Evolutionary conservation across 2,888 invertebrate genomes (phyloP).

Genomic region (Prosopocoilus inquinatus): DNA sequence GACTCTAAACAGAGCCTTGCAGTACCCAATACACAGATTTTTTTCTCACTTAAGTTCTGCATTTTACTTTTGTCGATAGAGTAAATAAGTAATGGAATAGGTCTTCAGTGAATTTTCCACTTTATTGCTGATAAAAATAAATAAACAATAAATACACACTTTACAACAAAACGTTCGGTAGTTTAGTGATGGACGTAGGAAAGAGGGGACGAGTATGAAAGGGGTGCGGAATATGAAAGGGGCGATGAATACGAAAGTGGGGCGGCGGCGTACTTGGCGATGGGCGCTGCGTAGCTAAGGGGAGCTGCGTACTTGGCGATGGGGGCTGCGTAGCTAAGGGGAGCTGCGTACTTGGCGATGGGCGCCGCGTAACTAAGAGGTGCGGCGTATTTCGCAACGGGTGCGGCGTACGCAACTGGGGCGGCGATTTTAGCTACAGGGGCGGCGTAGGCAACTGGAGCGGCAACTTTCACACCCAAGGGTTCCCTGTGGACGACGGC

Average conservation of each 20-base stretch:
- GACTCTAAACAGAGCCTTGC: no score
- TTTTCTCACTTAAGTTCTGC: no score
- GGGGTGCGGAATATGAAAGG: slow-evolving; percentile 23
- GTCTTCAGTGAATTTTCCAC: no score
- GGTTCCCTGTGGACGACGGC: slow-evolving; percentile 62
- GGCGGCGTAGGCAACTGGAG: slow-evolving; percentile 27
- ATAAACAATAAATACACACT: no score
- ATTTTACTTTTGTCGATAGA: no score
- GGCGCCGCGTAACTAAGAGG: slow-evolving; percentile 16
- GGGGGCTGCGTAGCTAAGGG: slow-evolving; percentile 21
- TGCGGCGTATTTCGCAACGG: slow-evolving; percentile 19
- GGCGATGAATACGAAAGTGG: slow-evolving; percentile 24
- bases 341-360: slow-evolving; percentile 9
- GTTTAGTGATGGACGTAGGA: slow-evolving; percentile 3
- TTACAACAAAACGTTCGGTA: no score
- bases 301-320: slow-evolving; percentile 19
- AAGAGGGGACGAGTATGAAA: slow-evolving; percentile 24
- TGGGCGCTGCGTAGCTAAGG: slow-evolving; percentile 30
- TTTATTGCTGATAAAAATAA: no score
- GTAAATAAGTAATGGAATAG: no score
- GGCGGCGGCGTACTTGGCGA: slow-evolving; percentile 24
- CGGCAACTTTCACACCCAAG: slow-evolving; percentile 32
- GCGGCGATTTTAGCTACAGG: slow-evolving; percentile 22
- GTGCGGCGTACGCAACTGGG: slow-evolving; percentile 29
- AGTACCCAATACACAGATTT: no score